phyloP scores from a whole-genome alignment of 2,888 invertebrate genomes.

The Byasa hedistus region DNA sequence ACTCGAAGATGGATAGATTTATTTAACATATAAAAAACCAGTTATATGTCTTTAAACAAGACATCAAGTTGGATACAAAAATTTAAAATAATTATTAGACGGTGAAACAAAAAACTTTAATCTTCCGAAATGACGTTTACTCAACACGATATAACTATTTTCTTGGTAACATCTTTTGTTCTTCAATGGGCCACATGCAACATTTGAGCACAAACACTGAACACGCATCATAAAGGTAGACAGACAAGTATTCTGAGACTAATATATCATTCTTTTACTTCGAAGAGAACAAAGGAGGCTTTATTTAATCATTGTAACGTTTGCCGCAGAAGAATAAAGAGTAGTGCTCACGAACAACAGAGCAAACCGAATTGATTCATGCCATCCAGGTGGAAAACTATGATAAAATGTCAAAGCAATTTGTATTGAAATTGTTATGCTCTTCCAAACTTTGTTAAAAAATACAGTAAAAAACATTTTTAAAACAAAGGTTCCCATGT shows the following conservation, averaged over 20 bases:
- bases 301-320: slow-evolving; percentile 17
- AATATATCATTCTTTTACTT: slow-evolving; percentile 24
- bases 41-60: too few species aligned
- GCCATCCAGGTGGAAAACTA: slow-evolving; percentile 42
- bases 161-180: neutral
- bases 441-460: neutral
- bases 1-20: too few species aligned
- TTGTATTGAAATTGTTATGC: slow-evolving; percentile 17
- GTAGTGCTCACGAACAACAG: slow-evolving; percentile 32
- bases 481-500: too few species aligned
- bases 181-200: neutral
- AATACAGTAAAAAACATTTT: too few species aligned
- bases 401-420: slow-evolving; percentile 44
- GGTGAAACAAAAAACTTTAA: too few species aligned
- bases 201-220: neutral
- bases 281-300: slow-evolving; percentile 21
- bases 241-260: slow-evolving; percentile 1
- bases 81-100: too few species aligned
- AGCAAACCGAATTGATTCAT: slow-evolving; percentile 37
- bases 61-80: too few species aligned
- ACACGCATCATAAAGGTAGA: slow-evolving; percentile 13
- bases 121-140: too few species aligned
- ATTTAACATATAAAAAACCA: too few species aligned
- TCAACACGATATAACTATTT: too few species aligned
- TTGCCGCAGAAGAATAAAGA: slow-evolving; percentile 25